Conservation (phyloP, 2,113 vertebrate genomes). For the Smithornis capensis region DNA sequence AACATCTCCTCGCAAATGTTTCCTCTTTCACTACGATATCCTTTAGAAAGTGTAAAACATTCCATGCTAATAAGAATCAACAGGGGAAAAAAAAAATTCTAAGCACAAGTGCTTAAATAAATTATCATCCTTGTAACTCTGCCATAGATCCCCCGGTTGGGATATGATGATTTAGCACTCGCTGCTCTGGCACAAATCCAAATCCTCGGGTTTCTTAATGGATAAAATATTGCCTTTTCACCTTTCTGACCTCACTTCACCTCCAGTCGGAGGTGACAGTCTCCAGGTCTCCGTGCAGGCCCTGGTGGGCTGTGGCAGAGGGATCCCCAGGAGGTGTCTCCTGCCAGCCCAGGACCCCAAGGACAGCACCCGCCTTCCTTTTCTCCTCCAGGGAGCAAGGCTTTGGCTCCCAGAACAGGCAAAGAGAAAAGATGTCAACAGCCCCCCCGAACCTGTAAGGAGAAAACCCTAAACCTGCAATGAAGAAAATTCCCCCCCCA, state of each 20-base stretch:
- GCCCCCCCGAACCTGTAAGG: background rate
- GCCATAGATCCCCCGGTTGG: conserved; percentile 35
- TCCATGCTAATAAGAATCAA: conserved; percentile 69
- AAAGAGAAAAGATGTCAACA: background rate
- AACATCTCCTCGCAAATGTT: background rate
- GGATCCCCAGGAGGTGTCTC: background rate
- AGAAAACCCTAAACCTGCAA: background rate
- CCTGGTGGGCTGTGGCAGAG: background rate
- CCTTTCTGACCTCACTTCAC: background rate
- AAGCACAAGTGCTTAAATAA: conserved; percentile 58
- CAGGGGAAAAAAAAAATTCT: conserved; percentile 19
- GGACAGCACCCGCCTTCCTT: background rate
- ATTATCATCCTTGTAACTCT: conserved; percentile 46
- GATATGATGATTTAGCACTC: conserved; percentile 18
- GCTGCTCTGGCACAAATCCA: conserved; percentile 8
- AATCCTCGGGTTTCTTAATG: conserved; percentile 16
- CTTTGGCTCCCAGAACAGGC: background rate
- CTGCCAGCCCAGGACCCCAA: background rate
- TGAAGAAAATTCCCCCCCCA: background rate
- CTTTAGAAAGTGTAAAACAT: conserved; percentile 58
- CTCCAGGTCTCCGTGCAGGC: background rate
- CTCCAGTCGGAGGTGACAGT: conserved; percentile 5
- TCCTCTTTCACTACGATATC: conserved; percentile 9
- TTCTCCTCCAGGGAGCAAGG: background rate
- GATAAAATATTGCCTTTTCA: background rate